Conservation (phyloP, 2,797 vertebrate species). For the Synaphobranchus kaupii region DNA sequence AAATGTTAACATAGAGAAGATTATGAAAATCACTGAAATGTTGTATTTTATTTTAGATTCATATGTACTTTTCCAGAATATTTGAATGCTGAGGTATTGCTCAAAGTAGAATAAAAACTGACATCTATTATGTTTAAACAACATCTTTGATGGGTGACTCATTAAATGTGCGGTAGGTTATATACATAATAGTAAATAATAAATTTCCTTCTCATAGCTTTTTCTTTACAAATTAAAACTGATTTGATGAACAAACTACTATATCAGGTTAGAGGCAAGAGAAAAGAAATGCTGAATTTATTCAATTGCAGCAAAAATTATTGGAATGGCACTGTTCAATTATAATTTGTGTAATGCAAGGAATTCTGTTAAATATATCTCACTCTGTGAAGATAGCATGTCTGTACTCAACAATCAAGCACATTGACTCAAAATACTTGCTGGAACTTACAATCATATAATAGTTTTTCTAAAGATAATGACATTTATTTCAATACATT, state of each 20-base stretch:
- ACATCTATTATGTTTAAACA: no score
- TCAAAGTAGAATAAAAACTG: no score
- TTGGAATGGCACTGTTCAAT: neutral
- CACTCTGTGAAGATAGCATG: neutral
- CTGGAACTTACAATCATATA: neutral
- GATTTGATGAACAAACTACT: neutral
- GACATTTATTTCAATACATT: neutral
- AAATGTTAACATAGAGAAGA: no score
- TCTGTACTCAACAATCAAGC: neutral
- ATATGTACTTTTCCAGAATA: no score
- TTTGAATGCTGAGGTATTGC: no score
- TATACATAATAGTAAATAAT: neutral
- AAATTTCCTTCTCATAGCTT: neutral
- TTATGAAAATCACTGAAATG: no score
- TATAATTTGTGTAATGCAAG: neutral
- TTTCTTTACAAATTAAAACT: neutral
- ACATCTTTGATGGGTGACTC: no score
- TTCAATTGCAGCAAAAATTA: neutral
- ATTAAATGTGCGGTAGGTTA: no score
- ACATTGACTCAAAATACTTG: neutral
- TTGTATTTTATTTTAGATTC: no score
- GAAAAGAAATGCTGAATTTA: neutral
- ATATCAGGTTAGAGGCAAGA: neutral
- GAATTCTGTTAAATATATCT: neutral
- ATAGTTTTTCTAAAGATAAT: neutral